phyloP scores from a whole-genome alignment of 2,797 vertebrate genomes.

The Poeciliopsis presidionis region DNA sequence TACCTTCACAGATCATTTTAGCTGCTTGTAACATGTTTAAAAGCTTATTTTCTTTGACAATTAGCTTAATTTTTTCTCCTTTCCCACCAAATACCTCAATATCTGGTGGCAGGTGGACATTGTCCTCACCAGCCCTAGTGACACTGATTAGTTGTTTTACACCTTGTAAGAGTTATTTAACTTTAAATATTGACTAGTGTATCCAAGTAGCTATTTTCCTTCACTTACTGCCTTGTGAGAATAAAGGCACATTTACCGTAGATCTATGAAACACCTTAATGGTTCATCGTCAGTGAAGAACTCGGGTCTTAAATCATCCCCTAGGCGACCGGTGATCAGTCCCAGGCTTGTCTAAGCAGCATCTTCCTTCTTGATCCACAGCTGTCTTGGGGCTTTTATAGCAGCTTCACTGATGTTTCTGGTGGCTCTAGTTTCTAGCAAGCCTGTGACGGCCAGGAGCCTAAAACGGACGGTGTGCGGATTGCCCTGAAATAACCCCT shows the following conservation, averaged over 20 bases:
- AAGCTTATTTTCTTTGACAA: not conserved
- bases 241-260: not conserved
- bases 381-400: not conserved
- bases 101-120: not conserved
- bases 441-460: not conserved
- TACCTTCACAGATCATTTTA: not conserved
- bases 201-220: not conserved
- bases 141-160: not conserved
- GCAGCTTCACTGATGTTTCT: not conserved
- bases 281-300: not conserved
- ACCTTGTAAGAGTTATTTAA: not conserved
- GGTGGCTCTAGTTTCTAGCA: not conserved
- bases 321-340: not conserved
- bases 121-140: not conserved
- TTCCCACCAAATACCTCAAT: not conserved
- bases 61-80: not conserved
- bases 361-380: not conserved
- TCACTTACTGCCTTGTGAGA: not conserved
- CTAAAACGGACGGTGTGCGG: not conserved
- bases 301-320: not conserved
- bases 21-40: not conserved
- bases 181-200: not conserved
- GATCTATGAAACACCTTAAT: not conserved
- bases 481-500: not conserved
- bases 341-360: not conserved